Evolutionary conservation across 2,888 invertebrate genomes (phyloP), one percentile per base, ranked within the genome.

Genomic region (Homarus gammarus): DNA sequence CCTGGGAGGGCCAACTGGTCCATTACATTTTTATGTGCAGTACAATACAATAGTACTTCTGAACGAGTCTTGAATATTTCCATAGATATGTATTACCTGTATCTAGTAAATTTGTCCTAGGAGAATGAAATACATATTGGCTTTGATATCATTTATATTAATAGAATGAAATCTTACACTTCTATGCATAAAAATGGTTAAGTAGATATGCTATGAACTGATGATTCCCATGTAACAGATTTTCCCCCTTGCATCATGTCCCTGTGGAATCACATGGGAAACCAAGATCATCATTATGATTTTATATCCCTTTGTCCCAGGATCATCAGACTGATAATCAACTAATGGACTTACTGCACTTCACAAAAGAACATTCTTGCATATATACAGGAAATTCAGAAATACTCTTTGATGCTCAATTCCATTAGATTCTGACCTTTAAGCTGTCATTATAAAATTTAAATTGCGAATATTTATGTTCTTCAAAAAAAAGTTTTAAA

Each of bases 131-230:
- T n/a, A 83, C 36, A 8, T 36, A 44, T n/a, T 61, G 44, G 81
- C 87, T 87, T 87, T 87, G 72, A 78, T 87, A 87, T 87, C 75
- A 49, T 79, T 86, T 86, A 77, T 87, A 87, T 81, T 87, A 87
- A 87, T 87, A 87, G 87, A 87, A 81, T 87, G 87, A 87, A 87
- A 87, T 56, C 87, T 87, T 87, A 87, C 87, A 87, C 87, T 79
- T 87, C 79, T 87, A 87, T 87, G 87, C 87, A 87, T 87, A 87
- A 87, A 87, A 87, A 87, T 87, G 87, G 87, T 87, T 87, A 87
- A 87, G 87, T 87, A 87, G 87, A 87, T 87, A 87, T 87, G 81
- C 87, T 87, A 87, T 87, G 79, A 87, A 87, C 79, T 78, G 86
- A 87, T 87, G 79, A 68, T 70, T 79, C 86, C 86, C 56, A 81